Evolutionary conservation across 2,888 invertebrate genomes (phyloP).

Genomic region (Lomographa bimaculata): DNA sequence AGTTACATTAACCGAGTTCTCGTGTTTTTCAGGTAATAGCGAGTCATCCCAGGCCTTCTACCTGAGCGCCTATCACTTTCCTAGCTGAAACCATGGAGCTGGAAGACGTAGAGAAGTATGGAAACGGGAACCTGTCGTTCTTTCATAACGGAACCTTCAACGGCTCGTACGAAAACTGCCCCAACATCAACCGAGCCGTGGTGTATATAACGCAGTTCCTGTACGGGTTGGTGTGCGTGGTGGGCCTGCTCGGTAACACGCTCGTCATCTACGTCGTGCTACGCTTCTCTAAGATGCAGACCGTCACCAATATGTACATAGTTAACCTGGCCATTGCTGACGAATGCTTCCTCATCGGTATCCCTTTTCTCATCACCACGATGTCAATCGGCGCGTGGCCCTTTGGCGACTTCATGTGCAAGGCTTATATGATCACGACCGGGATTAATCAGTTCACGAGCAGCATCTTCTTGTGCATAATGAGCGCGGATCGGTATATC

Average conservation of each 20-base stretch:
- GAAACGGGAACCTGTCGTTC: constrained; percentile 55
- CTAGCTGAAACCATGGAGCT: constrained; percentile 70
- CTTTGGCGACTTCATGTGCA: constrained; percentile 94
- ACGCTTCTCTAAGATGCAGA: constrained; percentile 97
- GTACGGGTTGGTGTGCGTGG: constrained; percentile 92
- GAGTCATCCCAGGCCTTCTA: too few relatives aligned
- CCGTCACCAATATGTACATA: constrained; percentile 97
- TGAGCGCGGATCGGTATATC: constrained; percentile 96
- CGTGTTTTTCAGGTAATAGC: too few relatives aligned
- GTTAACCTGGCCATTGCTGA: constrained; percentile 96
- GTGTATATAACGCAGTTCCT: constrained; percentile 87
- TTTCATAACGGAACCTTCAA: constrained; percentile 63
- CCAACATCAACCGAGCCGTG: constrained; percentile 78
- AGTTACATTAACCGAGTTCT: too few relatives aligned
- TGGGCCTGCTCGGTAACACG: constrained; percentile 94
- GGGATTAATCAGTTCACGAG: constrained; percentile 97
- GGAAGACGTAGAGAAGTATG: constrained; percentile 68
- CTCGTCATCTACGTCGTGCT: constrained; percentile 95
- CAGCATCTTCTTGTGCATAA: constrained; percentile 94
- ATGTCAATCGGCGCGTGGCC: constrained; percentile 93
- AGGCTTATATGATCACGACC: constrained; percentile 95
- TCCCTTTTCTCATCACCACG: constrained; percentile 94
- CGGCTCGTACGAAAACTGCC: constrained; percentile 73
- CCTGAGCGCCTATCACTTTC: too few relatives aligned
- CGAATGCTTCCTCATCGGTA: constrained; percentile 95